A percentile compares a stretch with the other conserved stretches of the same genome.
Conservation (phyloP, 2,888 invertebrate genomes). For the Tipula unca region DNA sequence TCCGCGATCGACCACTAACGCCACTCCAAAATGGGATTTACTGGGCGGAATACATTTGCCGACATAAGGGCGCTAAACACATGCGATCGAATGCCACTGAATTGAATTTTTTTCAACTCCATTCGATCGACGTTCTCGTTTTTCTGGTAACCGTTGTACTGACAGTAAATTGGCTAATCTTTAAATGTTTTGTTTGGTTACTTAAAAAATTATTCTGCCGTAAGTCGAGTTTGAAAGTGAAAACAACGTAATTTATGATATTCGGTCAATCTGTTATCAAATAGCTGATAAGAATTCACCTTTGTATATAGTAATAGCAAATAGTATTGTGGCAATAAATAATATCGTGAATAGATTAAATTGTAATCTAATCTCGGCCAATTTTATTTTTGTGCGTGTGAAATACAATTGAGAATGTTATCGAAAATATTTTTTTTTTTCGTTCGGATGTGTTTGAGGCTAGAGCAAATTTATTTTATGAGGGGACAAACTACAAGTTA, state of each 20-base stretch:
- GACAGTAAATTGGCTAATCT: neutral
- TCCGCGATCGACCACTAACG: conserved; percentile 43
- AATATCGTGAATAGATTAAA: too few relatives aligned
- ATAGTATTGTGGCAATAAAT: too few relatives aligned
- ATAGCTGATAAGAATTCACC: too few relatives aligned
- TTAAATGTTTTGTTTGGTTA: neutral
- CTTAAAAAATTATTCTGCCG: neutral
- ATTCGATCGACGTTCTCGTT: conserved; percentile 40
- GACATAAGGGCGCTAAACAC: conserved; percentile 42
- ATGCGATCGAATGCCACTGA: conserved; percentile 41
- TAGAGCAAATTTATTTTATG: too few relatives aligned
- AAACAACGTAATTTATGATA: neutral
- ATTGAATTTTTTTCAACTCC: conserved; percentile 39
- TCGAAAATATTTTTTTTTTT: too few relatives aligned
- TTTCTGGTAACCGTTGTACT: neutral
- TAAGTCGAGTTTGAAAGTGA: neutral
- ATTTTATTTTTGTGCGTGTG: too few relatives aligned
- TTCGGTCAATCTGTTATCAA: too few relatives aligned
- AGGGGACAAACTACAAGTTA: too few relatives aligned
- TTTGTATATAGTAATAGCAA: too few relatives aligned
- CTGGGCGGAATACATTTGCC: conserved; percentile 45
- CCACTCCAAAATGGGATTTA: conserved; percentile 43
- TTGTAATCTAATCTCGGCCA: too few relatives aligned
- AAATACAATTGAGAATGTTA: too few relatives aligned
- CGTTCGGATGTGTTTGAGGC: too few relatives aligned